Conservation (phyloP, 2,888 invertebrate species). For the Drosophila aldrichi region DNA sequence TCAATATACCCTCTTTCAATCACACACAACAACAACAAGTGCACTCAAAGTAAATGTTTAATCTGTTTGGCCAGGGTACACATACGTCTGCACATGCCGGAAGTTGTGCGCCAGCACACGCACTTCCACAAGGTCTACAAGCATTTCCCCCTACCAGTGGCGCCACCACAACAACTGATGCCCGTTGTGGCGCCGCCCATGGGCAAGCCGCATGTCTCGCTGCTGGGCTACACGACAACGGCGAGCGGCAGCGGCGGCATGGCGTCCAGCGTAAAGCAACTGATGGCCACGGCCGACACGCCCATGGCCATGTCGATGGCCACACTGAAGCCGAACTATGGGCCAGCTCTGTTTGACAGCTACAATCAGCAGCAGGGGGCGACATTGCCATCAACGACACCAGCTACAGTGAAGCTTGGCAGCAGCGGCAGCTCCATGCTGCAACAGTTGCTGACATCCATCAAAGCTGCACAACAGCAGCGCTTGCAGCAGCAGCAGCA, state of each 20-base stretch:
- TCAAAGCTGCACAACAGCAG: constrained; percentile 44
- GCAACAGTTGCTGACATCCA: constrained; percentile 67
- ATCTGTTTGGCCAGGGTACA: constrained; percentile 67
- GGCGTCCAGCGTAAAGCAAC: constrained; percentile 63
- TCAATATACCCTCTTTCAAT: neutral
- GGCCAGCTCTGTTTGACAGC: constrained; percentile 73
- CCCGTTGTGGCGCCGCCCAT: constrained; percentile 1
- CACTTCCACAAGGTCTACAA: constrained; percentile 73
- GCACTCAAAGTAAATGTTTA: neutral
- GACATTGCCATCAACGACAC: constrained; percentile 18
- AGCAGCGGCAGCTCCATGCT: constrained; percentile 41
- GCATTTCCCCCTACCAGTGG: constrained; percentile 35
- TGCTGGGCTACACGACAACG: constrained; percentile 69
- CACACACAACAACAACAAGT: neutral
- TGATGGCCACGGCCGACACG: constrained; percentile 60
- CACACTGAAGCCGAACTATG: constrained; percentile 65
- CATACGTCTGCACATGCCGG: constrained; percentile 82
- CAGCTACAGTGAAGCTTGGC: constrained; percentile 39
- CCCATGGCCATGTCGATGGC: constrained; percentile 49
- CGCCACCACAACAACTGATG: constrained; percentile 16
- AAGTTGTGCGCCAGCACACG: constrained; percentile 71
- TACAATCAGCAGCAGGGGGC: constrained; percentile 39
- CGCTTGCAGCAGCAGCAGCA: constrained; percentile 19
- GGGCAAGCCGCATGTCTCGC: constrained; percentile 64
- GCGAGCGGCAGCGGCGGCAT: constrained; percentile 58